These are phyloP conservation scores for Dromius quadrimaculatus DNA, from an alignment of 2,888 invertebrate species.

Conservation along the genomic window DNA sequence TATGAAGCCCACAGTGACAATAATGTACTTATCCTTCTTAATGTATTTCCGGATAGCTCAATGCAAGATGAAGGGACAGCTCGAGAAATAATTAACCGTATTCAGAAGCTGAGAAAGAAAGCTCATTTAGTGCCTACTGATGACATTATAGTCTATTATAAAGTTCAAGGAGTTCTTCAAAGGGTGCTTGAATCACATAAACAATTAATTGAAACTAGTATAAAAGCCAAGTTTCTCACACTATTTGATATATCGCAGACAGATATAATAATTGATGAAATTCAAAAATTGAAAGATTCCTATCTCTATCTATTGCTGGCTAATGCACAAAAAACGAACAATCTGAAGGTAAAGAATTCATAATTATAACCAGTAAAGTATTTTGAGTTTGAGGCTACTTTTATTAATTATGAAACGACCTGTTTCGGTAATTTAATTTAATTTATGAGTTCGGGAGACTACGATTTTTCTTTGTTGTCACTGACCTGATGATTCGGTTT, in stretches of 20 bases:
- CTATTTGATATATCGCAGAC: conserved; percentile 58
- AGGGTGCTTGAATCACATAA: conserved; percentile 75
- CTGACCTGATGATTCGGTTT: no score
- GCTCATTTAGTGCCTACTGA: conserved; percentile 93
- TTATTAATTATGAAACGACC: no score
- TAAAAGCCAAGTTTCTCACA: conserved; percentile 81
- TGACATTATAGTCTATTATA: conserved; percentile 85
- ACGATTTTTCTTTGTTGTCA: no score
- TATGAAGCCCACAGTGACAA: conserved; percentile 94
- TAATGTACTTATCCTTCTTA: conserved; percentile 89
- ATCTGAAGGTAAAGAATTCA: neutral
- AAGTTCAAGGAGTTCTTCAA: conserved; percentile 74
- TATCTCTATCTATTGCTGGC: neutral
- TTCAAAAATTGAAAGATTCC: conserved; percentile 79
- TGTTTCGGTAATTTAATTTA: no score
- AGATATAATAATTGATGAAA: conserved; percentile 75
- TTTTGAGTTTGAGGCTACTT: no score
- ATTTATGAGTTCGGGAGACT: no score
- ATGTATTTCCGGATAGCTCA: conserved; percentile 88
- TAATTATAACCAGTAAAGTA: neutral
- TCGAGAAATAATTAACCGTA: conserved; percentile 94
- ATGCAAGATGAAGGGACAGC: conserved; percentile 96
- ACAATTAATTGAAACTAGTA: conserved; percentile 83
- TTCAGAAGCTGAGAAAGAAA: conserved; percentile 97
- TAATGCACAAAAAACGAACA: neutral